Base-by-base conservation (phyloP, 2,797 vertebrate species). In the Schizopygopsis pylzovi region DNA sequence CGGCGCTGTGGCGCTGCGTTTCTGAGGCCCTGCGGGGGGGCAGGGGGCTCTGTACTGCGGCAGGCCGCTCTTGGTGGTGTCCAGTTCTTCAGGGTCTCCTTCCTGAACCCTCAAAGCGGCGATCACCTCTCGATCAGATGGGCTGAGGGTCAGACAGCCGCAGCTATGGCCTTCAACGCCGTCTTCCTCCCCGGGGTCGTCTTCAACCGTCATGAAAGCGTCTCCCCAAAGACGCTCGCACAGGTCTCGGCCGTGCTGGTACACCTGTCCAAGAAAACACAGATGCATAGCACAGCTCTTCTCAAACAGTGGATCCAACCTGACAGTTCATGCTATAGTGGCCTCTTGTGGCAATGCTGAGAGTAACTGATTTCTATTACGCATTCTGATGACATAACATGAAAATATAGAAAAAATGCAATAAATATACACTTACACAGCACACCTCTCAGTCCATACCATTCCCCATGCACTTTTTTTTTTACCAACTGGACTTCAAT, bases 141-240 rank as follows among this genome's bases (percentile, higher is more conserved):
- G 90, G 39, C 94, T 95, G 82, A 96, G 91, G 77, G 93, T 95
- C 89, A 97, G 93, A 90, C 97, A 97, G 84, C 94, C 94, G 11
- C 94, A 96, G 25, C 95, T 91, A 1, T 83, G 91, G 13, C 90
- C 85, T 1, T 87, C 78, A 0, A 75, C 90, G 16, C 90, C 92
- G 0, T 56, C 89, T 2, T 75, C 91, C 0, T 93, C 92, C 52
- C 92, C 91, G 0, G 83, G 87, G 54, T 95, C 93, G 1, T 96
- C 95, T 41, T 95, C 95, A 80, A 95, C 95, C 0, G 93, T 92
- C 89, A 94, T 90, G 61, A 97, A 95, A 52, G 94, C 91, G 1
- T 95, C 94, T 0, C 95, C 96, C 94, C 95, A 95, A 47, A 95
- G 90, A n/a, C 93, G 95, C 89, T 95, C 93, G 0, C 97, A 97